Evolutionary conservation across 1,140 invertebrate species (phyloP).

Genomic region (Lutraria rhynchaena): DNA sequence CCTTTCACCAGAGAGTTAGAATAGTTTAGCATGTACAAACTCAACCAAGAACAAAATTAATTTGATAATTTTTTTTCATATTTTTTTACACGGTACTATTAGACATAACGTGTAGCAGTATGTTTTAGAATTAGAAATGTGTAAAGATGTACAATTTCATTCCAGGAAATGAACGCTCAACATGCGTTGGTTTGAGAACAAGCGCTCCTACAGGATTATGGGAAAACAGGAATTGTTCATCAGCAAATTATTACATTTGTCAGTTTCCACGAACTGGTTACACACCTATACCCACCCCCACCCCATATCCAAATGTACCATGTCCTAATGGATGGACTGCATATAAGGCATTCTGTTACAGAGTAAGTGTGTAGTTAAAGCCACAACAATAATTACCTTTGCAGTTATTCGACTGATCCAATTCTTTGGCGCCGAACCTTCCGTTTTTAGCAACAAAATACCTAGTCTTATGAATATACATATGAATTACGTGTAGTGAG

Average conservation of each 20-base stretch:
- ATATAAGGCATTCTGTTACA: constrained; percentile 60
- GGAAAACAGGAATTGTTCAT: constrained; percentile 61
- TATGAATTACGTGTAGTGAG: too few species aligned
- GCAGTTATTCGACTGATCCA: too few species aligned
- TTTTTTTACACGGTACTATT: background rate
- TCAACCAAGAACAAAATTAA: background rate
- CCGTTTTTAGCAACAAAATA: too few species aligned
- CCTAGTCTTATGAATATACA: too few species aligned
- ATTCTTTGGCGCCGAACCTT: too few species aligned
- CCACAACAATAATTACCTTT: too few species aligned
- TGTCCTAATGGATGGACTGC: constrained; percentile 64
- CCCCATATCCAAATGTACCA: constrained; percentile 35
- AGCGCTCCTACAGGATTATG: constrained; percentile 65
- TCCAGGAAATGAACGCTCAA: constrained; percentile 66
- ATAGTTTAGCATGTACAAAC: too few species aligned
- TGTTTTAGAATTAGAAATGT: background rate
- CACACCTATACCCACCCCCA: constrained; percentile 49
- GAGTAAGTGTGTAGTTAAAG: constrained; percentile 60
- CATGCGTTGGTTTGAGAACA: constrained; percentile 67
- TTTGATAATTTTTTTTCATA: background rate
- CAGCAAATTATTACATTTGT: constrained; percentile 63
- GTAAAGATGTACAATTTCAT: too few species aligned
- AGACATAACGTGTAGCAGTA: too few species aligned
- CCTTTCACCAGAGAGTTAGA: too few species aligned
- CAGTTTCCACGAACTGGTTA: constrained; percentile 61